These are phyloP conservation scores for Penaeus chinensis DNA, from an alignment of 1,140 invertebrate genomes.

Conservation along the genomic window DNA sequence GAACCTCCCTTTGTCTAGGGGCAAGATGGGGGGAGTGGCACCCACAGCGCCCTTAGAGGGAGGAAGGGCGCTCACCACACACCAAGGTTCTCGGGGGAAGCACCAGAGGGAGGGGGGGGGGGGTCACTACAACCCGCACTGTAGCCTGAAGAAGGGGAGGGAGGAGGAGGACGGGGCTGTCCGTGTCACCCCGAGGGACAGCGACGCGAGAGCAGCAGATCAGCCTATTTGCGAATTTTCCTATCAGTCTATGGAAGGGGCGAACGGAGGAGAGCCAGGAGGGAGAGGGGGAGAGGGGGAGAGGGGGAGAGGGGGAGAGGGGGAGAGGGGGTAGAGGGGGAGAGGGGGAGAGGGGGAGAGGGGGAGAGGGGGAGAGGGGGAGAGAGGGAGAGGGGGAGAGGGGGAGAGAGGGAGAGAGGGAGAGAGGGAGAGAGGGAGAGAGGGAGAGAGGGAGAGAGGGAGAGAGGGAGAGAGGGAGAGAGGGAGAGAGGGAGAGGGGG, in stretches of 20 bases:
- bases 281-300: not conserved
- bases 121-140: no score
- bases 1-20: no score
- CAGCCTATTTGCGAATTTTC: no score
- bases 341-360: not conserved
- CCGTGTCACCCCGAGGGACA: no score
- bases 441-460: not conserved
- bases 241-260: no score
- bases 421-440: not conserved
- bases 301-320: not conserved
- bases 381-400: not conserved
- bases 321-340: not conserved
- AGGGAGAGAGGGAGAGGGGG: not conserved
- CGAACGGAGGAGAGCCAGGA: not conserved
- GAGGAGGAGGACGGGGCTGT: no score
- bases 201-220: not conserved
- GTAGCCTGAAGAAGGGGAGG: no score
- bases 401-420: not conserved
- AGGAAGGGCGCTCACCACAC: no score
- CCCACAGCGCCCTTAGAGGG: no score
- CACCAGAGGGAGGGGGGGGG: no score
- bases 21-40: no score
- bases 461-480: not conserved
- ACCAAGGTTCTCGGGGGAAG: no score
- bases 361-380: not conserved